phyloP scores from a whole-genome alignment of 2,797 vertebrate genomes.

The Apodemus agrarius region DNA sequence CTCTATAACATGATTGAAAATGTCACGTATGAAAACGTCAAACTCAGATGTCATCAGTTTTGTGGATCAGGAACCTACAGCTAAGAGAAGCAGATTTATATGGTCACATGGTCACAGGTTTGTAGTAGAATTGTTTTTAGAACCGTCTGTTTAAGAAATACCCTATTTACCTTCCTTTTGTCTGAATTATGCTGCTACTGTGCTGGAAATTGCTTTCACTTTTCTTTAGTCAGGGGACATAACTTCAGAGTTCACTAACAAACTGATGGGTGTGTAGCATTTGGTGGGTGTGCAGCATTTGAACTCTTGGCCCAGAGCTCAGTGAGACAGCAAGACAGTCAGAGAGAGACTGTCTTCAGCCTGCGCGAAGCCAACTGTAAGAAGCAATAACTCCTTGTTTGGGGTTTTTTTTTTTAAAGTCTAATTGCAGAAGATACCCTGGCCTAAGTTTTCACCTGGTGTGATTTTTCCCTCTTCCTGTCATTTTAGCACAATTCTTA shows the following conservation, averaged over 20 bases:
- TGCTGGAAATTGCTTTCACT: background rate
- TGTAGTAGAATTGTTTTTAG: constrained; percentile 21
- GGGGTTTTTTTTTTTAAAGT: background rate
- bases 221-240: constrained; percentile 13
- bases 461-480: background rate
- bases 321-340: background rate
- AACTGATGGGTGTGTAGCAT: background rate
- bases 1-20: constrained; percentile 12
- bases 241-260: background rate
- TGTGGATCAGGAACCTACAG: background rate
- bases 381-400: background rate
- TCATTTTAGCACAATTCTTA: background rate
- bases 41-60: background rate
- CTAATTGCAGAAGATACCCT: constrained; percentile 17
- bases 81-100: background rate
- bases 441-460: background rate
- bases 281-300: background rate
- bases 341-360: background rate
- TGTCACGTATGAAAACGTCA: background rate
- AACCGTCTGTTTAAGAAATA: background rate
- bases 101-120: background rate
- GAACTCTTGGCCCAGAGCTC: constrained; percentile 22
- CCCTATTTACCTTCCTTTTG: background rate
- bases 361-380: background rate
- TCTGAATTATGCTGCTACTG: background rate